A percentile compares a stretch with the other conserved stretches of the same genome.
Conservation (phyloP, 2,888 invertebrate species). For the Dorcus hopei region DNA sequence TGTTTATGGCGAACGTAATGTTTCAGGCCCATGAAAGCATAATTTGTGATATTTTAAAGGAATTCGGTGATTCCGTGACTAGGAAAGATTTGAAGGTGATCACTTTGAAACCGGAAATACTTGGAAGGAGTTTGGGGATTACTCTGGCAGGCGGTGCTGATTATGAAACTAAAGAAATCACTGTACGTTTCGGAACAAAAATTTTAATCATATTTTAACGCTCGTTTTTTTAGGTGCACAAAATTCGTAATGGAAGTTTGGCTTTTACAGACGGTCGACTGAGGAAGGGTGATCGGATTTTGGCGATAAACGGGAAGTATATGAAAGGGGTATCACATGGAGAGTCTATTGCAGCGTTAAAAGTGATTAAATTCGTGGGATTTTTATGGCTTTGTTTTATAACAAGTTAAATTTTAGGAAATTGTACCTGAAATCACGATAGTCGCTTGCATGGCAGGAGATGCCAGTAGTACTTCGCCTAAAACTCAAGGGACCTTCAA, state of each 20-base stretch:
- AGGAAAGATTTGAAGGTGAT: constrained; percentile 20
- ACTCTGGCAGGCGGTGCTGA: constrained; percentile 86
- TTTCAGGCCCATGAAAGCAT: neutral
- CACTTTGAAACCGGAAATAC: constrained; percentile 54
- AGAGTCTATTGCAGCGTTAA: constrained; percentile 82
- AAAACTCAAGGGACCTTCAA: neutral
- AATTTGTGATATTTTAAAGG: constrained; percentile 4
- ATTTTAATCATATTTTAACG: constrained; percentile 2
- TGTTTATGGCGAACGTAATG: neutral
- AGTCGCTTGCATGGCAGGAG: constrained; percentile 27
- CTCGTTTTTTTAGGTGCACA: constrained; percentile 66
- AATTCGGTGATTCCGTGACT: constrained; percentile 15
- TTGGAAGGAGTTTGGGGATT: constrained; percentile 77
- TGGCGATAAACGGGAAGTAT: constrained; percentile 82
- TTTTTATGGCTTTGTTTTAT: neutral
- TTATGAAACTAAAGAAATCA: constrained; percentile 89
- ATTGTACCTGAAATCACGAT: constrained; percentile 33
- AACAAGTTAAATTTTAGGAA: constrained; percentile 28
- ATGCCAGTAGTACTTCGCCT: constrained; percentile 14
- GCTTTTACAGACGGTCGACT: constrained; percentile 84
- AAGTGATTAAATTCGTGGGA: constrained; percentile 54
- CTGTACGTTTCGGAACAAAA: constrained; percentile 56
- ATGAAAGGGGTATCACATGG: constrained; percentile 83
- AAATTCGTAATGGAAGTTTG: constrained; percentile 80
- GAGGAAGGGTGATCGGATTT: constrained; percentile 81